Base-by-base conservation (phyloP, 2,888 invertebrate species). In the Eupelmus urozonus region DNA sequence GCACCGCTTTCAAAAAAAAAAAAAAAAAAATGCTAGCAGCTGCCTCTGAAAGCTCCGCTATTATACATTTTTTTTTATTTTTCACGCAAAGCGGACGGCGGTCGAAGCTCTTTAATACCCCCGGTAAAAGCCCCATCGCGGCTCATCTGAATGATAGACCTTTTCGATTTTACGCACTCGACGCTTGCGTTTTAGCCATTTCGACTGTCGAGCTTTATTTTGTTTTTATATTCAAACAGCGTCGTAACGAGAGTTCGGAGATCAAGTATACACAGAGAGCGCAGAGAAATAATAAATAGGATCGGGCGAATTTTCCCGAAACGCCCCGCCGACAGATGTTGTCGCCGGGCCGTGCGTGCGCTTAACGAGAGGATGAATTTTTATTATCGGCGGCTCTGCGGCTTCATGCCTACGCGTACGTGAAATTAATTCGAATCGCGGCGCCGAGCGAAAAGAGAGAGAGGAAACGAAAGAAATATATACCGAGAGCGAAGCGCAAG, bases 401-500 rank as follows among this genome's bases (percentile, higher is more conserved):
- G 78, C 69, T 72, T 78, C 80, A 45, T 34, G 67, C n/a, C n/a
- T 75, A 76, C 67, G 62, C 62, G 80, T 74, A 80, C 79, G 80
- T 80, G 71, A 82, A 82, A 82, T 82, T 82, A 81, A 82, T 82
- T 82, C 74, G 78, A 80, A 82, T 82, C 78, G 63, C 2, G 20
- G 13, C 45, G 18, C 18, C n/a, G 66, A 20, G 29, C 23, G 66
- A 0, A 59, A 27, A 49, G 77, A 27, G 67, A 75, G 67, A 69
- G 66, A 73, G 73, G 74, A 69, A 75, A 73, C 76, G 76, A 69
- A 75, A 70, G 75, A 16, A 45, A 16, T 9, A 45, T 16, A 7
- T 7, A 45, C 45, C 34, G 34, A 34, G 9, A 45, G 2, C 2
- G 7, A 16, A 13, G 45, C 45, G 16, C 9, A 34, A 3, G 13